A percentile compares a stretch with the other conserved stretches of the same genome.
Conservation (phyloP, 1,140 invertebrate species). For the Cydia strobilella region DNA sequence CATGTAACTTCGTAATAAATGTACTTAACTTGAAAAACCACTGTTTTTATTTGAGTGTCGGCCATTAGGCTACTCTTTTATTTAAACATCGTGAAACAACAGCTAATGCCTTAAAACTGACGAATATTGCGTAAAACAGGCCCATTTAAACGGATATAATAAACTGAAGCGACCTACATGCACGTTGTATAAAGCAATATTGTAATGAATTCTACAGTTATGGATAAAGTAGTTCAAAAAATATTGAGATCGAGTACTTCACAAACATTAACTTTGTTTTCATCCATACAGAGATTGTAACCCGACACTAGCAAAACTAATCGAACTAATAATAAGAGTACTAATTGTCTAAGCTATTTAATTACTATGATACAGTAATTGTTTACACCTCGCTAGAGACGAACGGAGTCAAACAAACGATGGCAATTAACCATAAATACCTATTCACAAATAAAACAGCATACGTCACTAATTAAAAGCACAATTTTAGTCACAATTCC, state of each 20-base stretch:
- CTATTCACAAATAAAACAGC: neutral
- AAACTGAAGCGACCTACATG: neutral
- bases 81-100: constrained; percentile 26
- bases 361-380: constrained; percentile 21
- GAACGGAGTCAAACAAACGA: constrained; percentile 17
- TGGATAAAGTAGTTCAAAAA: too few species aligned
- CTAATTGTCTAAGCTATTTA: constrained; percentile 16
- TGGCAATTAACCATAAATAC: constrained; percentile 5
- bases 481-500: neutral
- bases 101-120: neutral
- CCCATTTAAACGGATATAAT: neutral
- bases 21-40: neutral
- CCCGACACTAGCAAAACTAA: neutral
- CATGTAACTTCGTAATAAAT: constrained; percentile 23
- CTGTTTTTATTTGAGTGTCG: constrained; percentile 7
- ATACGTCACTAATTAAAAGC: neutral
- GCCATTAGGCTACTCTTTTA: constrained; percentile 30
- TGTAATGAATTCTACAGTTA: too few species aligned
- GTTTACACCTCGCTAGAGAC: constrained; percentile 18
- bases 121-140: neutral
- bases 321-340: neutral
- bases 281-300: neutral
- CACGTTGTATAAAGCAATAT: neutral
- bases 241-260: too few species aligned
- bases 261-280: too few species aligned